Conservation (phyloP, 2,888 invertebrate species). For the Willowsia nigromaculata region DNA sequence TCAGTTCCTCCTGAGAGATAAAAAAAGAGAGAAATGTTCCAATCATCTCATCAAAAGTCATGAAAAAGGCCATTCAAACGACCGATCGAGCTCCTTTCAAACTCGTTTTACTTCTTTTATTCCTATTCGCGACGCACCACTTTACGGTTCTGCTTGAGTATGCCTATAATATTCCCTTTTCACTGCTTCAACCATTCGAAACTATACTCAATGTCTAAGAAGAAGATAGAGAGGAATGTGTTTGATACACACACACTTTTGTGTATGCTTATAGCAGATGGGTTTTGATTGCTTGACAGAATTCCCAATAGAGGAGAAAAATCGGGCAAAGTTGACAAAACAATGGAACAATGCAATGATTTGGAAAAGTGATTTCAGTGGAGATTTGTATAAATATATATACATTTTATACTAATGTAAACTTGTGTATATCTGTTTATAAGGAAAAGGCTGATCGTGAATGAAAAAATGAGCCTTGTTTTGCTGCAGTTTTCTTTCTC, state of each 20-base stretch:
- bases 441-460: not conserved
- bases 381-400: constrained; percentile 26
- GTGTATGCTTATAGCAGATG: not conserved
- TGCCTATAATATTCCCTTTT: not conserved
- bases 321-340: constrained; percentile 49
- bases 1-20: constrained; percentile 70
- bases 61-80: constrained; percentile 46
- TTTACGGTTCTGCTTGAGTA: not conserved
- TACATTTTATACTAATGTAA: not conserved
- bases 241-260: not conserved
- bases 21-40: constrained; percentile 38
- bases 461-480: constrained; percentile 29
- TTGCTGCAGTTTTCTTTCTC: constrained; percentile 2
- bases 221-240: not conserved
- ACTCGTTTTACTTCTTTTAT: not conserved
- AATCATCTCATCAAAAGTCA: constrained; percentile 63
- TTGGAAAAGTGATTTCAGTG: constrained; percentile 67
- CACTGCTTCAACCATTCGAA: not conserved
- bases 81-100: constrained; percentile 23
- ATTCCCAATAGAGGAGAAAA: constrained; percentile 54
- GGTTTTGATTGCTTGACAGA: constrained; percentile 31
- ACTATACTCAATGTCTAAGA: not conserved
- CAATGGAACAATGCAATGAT: constrained; percentile 60
- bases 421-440: not conserved
- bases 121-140: not conserved